These are phyloP conservation scores for Coracopsis vasa DNA, from an alignment of 2,113 vertebrate genomes.

Conservation along the genomic window DNA sequence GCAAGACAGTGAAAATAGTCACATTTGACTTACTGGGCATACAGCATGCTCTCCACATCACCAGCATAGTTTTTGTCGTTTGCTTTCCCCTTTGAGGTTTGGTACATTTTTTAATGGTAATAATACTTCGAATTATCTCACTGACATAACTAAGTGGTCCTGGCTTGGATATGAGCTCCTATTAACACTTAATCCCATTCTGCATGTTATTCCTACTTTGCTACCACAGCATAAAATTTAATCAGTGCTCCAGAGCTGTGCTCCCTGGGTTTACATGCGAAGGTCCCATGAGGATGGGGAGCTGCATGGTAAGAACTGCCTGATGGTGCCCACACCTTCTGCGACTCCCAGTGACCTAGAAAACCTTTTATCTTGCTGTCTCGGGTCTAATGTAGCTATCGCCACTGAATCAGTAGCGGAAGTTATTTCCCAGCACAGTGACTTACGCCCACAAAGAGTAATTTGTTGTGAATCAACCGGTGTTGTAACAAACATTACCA, in stretches of 20 bases:
- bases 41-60: background rate
- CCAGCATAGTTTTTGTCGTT: background rate
- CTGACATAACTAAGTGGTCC: slow-evolving; percentile 25
- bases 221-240: slow-evolving; percentile 26
- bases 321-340: background rate
- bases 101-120: background rate
- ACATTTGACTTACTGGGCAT: background rate
- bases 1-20: background rate
- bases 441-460: fast-evolving
- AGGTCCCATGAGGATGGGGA: background rate
- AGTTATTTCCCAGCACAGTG: background rate
- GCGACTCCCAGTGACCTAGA: background rate
- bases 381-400: background rate
- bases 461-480: background rate
- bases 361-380: background rate
- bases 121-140: background rate
- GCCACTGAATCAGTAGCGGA: background rate
- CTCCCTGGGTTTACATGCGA: background rate
- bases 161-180: background rate
- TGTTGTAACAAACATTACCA: background rate
- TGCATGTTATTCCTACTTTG: slow-evolving; percentile 27
- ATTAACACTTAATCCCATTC: slow-evolving; percentile 29
- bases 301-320: background rate
- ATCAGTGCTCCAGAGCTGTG: background rate
- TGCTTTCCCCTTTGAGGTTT: slow-evolving; percentile 27